A percentile compares a stretch with the other conserved stretches of the same genome.
These are phyloP conservation scores for Erythrocebus patas DNA, from an alignment of 2,113 vertebrate species.

Conservation along the genomic window DNA sequence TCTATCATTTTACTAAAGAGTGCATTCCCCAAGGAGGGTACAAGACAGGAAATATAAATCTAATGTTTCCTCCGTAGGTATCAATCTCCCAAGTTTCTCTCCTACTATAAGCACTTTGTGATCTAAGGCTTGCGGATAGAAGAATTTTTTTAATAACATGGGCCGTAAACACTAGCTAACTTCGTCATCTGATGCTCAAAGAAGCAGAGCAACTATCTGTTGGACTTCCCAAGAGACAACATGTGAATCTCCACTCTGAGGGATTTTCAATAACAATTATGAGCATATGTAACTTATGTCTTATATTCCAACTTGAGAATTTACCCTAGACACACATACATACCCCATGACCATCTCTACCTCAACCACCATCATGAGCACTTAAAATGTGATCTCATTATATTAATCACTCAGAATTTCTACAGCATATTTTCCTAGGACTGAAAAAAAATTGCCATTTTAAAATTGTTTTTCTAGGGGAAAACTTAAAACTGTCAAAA, in stretches of 20 bases:
- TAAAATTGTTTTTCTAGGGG: not conserved
- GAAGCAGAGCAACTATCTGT: not conserved
- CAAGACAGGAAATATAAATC: not conserved
- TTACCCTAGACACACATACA: not conserved
- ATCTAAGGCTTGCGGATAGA: not conserved
- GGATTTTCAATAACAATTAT: not conserved
- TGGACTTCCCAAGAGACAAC: not conserved
- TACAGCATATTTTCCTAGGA: not conserved
- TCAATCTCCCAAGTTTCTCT: not conserved
- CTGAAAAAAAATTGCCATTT: not conserved
- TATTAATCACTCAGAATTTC: not conserved
- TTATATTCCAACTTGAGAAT: not conserved
- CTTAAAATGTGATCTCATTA: not conserved
- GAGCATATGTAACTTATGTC: not conserved
- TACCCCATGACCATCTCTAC: not conserved
- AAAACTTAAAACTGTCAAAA: not conserved
- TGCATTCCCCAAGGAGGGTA: not conserved
- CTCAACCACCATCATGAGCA: not conserved
- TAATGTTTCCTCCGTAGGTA: not conserved
- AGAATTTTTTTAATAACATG: not conserved
- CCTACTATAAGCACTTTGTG: not conserved
- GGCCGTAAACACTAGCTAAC: not conserved
- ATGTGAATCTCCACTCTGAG: not conserved
- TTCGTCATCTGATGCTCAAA: not conserved
- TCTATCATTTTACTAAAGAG: not conserved